Percentiles rank a stretch among this genome's conserved stretches.
phyloP scores from a whole-genome alignment of 1,140 invertebrate species.

The Trigoniulus corallinus region DNA sequence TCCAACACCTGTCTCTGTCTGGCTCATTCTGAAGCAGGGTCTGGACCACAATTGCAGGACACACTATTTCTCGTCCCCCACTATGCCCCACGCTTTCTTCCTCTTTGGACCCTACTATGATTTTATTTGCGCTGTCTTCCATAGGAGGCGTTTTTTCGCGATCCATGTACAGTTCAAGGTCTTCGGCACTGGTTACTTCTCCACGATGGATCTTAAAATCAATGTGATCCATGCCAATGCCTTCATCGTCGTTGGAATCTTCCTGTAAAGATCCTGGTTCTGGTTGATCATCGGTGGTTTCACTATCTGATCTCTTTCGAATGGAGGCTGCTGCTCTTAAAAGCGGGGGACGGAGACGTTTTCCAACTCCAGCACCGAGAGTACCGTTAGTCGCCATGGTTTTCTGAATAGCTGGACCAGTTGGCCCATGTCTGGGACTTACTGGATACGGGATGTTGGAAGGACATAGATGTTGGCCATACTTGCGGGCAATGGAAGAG shows the following conservation, averaged over 20 bases:
- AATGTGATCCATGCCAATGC: slow-evolving; percentile 35
- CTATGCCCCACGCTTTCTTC: slow-evolving; percentile 10
- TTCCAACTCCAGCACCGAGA: slow-evolving; percentile 13
- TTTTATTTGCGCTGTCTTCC: slow-evolving; percentile 10
- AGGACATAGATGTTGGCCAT: neutral
- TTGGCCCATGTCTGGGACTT: slow-evolving; percentile 19
- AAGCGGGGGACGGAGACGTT: neutral
- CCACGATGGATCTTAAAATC: slow-evolving; percentile 38
- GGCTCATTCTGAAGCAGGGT: slow-evolving; percentile 9
- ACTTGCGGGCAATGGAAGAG: neutral
- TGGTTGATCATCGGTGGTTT: slow-evolving; percentile 43
- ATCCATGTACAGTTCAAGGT: slow-evolving; percentile 40
- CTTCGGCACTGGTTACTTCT: slow-evolving; percentile 41
- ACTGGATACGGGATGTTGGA: slow-evolving; percentile 33
- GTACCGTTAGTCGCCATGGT: slow-evolving; percentile 22
- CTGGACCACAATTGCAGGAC: slow-evolving; percentile 41
- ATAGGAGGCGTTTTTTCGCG: slow-evolving; percentile 17
- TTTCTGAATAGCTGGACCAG: slow-evolving; percentile 7
- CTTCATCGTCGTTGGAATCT: slow-evolving; percentile 48
- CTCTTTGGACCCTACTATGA: slow-evolving; percentile 1
- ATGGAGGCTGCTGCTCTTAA: neutral
- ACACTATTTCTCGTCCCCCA: slow-evolving; percentile 8
- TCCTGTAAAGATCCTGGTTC: slow-evolving; percentile 25
- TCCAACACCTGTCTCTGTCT: slow-evolving; percentile 11
- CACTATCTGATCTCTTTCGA: slow-evolving; percentile 14